Conservation (phyloP, 1,140 invertebrate genomes). For the Caerostris extrusa region DNA sequence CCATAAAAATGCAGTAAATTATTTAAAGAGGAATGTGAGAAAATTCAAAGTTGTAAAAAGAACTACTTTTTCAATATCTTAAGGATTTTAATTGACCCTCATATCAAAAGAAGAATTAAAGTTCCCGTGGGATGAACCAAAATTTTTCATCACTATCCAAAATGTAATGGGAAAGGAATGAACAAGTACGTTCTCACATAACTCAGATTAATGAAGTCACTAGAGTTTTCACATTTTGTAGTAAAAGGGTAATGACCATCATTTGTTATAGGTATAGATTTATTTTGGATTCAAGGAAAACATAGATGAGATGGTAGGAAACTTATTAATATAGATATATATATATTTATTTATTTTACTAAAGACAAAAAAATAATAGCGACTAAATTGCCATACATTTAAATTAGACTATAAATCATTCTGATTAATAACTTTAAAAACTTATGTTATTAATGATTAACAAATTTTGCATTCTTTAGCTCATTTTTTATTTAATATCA, state of each 20-base stretch:
- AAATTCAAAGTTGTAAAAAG: no score
- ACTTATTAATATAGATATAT: neutral
- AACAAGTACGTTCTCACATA: slow-evolving; percentile 46
- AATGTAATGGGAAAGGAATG: slow-evolving; percentile 45
- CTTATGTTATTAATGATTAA: no score
- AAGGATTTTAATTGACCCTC: neutral
- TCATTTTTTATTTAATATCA: no score
- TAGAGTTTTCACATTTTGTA: slow-evolving; percentile 41
- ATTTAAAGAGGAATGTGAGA: no score
- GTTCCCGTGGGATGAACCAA: neutral
- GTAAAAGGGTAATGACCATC: slow-evolving; percentile 54
- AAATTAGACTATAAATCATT: neutral
- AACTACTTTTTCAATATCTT: neutral
- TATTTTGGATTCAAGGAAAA: neutral
- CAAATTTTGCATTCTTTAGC: no score
- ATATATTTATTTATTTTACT: neutral
- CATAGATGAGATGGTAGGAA: neutral
- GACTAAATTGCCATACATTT: neutral
- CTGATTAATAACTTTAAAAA: no score
- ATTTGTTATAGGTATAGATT: slow-evolving; percentile 47
- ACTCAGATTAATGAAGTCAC: slow-evolving; percentile 73
- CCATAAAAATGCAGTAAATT: no score
- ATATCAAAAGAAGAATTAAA: slow-evolving; percentile 36
- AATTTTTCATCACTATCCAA: slow-evolving; percentile 39
- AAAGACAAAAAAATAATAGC: neutral